Percentiles rank a stretch among this genome's conserved stretches.
These are phyloP conservation scores for Carpatolechia fugitivella DNA, from an alignment of 2,888 invertebrate species.

Conservation along the genomic window DNA sequence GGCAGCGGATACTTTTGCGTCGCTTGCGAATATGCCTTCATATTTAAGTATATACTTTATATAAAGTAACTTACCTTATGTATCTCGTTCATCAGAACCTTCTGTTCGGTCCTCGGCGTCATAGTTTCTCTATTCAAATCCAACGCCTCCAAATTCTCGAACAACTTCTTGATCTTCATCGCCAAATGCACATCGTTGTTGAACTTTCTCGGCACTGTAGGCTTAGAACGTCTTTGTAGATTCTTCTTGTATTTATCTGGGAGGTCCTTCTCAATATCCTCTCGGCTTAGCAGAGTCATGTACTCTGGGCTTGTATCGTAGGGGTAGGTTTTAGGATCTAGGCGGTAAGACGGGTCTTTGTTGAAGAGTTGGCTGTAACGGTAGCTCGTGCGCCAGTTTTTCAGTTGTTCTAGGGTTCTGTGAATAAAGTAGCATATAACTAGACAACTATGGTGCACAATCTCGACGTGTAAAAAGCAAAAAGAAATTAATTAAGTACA, in stretches of 20 bases:
- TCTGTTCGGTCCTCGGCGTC: slow-evolving; percentile 77
- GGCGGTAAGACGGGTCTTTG: slow-evolving; percentile 38
- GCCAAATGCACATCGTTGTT: slow-evolving; percentile 61
- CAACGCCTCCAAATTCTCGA: slow-evolving; percentile 64
- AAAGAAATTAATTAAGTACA: no score
- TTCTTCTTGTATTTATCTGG: slow-evolving; percentile 64
- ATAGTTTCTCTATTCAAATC: slow-evolving; percentile 57
- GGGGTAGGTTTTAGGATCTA: slow-evolving; percentile 51
- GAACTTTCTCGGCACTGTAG: slow-evolving; percentile 52
- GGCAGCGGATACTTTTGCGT: background rate
- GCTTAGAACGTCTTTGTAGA: slow-evolving; percentile 35
- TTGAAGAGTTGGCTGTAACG: slow-evolving; percentile 38
- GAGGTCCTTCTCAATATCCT: slow-evolving; percentile 67
- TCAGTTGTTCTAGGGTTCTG: slow-evolving; percentile 65
- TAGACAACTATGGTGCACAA: background rate
- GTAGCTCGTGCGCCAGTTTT: slow-evolving; percentile 75
- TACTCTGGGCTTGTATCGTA: slow-evolving; percentile 80
- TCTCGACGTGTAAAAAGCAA: background rate
- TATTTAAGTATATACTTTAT: background rate
- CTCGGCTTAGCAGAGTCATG: slow-evolving; percentile 69
- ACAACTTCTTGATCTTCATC: slow-evolving; percentile 64
- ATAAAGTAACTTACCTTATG: slow-evolving; percentile 67
- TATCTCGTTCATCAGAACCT: slow-evolving; percentile 76
- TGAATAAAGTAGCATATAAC: background rate
- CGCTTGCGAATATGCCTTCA: background rate